A percentile compares a stretch with the other conserved stretches of the same genome.
These are phyloP conservation scores for Tenthredo notha DNA, from an alignment of 2,888 invertebrate species.

Conservation along the genomic window DNA sequence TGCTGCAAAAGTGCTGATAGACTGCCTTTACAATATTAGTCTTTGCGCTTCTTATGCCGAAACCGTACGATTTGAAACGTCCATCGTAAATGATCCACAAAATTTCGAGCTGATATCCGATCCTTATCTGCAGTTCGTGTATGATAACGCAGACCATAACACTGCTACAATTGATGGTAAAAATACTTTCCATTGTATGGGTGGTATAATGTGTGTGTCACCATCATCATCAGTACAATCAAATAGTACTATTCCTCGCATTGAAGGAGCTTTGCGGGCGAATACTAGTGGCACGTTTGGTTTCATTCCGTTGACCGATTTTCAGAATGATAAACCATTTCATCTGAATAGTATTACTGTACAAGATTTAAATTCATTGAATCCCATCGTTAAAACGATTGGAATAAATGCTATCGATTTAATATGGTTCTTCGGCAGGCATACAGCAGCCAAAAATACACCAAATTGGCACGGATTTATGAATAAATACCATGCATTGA, in stretches of 20 bases:
- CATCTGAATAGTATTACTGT: conserved; percentile 61
- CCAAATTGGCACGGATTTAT: conserved; percentile 66
- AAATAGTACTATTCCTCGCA: too few relatives aligned
- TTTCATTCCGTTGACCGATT: too few relatives aligned
- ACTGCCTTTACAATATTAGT: conserved; percentile 51
- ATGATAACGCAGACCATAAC: conserved; percentile 70
- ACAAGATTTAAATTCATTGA: conserved; percentile 59
- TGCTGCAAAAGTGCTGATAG: conserved; percentile 50
- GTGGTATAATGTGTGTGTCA: too few relatives aligned
- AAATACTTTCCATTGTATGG: conserved; percentile 63
- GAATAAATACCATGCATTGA: conserved; percentile 57
- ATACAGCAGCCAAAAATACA: conserved; percentile 59
- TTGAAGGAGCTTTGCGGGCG: too few relatives aligned
- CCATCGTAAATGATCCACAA: conserved; percentile 50
- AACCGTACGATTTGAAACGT: conserved; percentile 53
- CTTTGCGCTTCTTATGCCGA: conserved; percentile 55
- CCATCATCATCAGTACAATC: too few relatives aligned
- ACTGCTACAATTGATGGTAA: conserved; percentile 63
- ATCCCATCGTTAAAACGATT: conserved; percentile 51
- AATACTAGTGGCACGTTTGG: too few relatives aligned
- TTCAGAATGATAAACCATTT: too few relatives aligned
- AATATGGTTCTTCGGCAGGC: conserved; percentile 65
- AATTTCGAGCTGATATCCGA: conserved; percentile 58
- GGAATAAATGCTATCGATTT: conserved; percentile 64
- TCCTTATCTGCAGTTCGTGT: conserved; percentile 66